Evolutionary conservation across 2,888 invertebrate genomes (phyloP), one percentile per base, ranked within the genome.

Genomic region (Chouioia cunea): DNA sequence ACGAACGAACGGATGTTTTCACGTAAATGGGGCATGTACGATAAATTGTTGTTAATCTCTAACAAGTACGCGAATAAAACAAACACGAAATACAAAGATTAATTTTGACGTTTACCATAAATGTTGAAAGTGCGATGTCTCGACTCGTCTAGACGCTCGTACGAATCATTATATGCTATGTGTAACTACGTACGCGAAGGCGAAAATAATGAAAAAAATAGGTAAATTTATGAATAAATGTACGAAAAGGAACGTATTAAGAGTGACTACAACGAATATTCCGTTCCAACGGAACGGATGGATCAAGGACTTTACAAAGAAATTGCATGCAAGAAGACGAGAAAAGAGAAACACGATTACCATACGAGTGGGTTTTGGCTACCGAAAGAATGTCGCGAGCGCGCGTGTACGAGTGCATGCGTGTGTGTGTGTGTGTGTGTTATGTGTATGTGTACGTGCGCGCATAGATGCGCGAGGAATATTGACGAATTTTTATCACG

Each of bases 261-360:
- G 6, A 36, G 1, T 47, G 43, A 52, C 15, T 62, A 43, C 62
- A 62, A 62, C 52, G 62, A 62, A 62, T 50, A 62, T 52, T 62
- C 52, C 52, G 52, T 62, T 52, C 52, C 52, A 62, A 62, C 20
- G 6, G 48, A 16, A 48, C 60, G 27, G 1, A 16, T 27, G 16
- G 4, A 6, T 27, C 16, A 47, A 23, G 47, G 36, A 54, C 54
- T 15, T 27, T 15, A 14, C 36, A 23, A 54, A 54, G 23, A 15
- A 27, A n/a, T n/a, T n/a, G n/a, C n/a, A 54, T 54, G 23, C 27
- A n/a, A 27, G 23, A 16, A 27, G n/a, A 16, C 48, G 50, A 50
- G 50, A 50, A 2, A 4, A 50, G 50, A 50, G 12, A 4, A 27
- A 27, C 18, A 36, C 56, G 27, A 36, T 27, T 54, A 14, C 15